Percentiles rank a stretch among this genome's conserved stretches.
phyloP scores from a whole-genome alignment of 2,113 vertebrate genomes.

The Leiothrix lutea region DNA sequence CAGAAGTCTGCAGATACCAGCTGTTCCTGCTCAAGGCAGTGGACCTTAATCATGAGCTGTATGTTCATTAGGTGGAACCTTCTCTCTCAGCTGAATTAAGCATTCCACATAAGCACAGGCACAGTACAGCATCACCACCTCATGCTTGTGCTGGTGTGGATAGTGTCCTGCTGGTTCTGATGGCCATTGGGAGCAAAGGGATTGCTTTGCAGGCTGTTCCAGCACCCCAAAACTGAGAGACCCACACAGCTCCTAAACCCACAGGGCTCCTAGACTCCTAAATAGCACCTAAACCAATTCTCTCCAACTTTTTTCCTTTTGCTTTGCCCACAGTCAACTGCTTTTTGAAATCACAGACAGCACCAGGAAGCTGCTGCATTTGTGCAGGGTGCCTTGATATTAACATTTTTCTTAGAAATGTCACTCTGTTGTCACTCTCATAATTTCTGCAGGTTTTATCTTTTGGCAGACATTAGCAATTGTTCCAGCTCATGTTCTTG shows the following conservation, averaged over 20 bases:
- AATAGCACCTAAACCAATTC: not conserved
- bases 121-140: not conserved
- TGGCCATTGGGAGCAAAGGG: not conserved
- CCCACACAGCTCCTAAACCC: not conserved
- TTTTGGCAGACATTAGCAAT: not conserved
- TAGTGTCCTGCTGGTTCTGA: not conserved
- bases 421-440: not conserved
- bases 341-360: not conserved
- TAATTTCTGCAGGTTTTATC: not conserved
- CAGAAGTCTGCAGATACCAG: not conserved
- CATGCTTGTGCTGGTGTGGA: not conserved
- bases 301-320: not conserved
- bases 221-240: not conserved
- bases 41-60: not conserved
- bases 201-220: not conserved
- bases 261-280: not conserved
- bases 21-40: not conserved
- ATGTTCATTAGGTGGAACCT: not conserved
- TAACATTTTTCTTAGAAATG: not conserved
- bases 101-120: not conserved
- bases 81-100: not conserved
- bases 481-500: not conserved
- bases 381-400: not conserved
- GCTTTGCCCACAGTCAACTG: not conserved
- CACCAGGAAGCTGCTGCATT: not conserved